Percentiles rank a stretch among this genome's conserved stretches.
phyloP scores from a whole-genome alignment of 2,888 invertebrate species.

The Exephanes ischioxanthus region DNA sequence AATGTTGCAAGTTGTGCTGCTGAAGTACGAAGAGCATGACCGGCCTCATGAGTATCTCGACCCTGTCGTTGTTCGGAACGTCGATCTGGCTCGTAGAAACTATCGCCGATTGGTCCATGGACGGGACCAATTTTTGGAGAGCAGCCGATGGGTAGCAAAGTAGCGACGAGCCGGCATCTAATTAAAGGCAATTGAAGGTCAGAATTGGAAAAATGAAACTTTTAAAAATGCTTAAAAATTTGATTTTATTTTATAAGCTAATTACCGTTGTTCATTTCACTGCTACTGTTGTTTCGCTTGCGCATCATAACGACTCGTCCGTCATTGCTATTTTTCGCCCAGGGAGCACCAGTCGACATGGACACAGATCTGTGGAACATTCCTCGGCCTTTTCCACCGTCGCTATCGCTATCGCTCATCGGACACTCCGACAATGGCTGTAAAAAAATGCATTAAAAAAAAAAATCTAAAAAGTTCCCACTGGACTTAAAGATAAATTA shows the following conservation, averaged over 20 bases:
- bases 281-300: conserved; percentile 90
- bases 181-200: conserved; percentile 15
- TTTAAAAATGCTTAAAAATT: not conserved
- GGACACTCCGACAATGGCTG: conserved; percentile 87
- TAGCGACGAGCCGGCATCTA: conserved; percentile 92
- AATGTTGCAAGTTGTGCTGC: conserved; percentile 93
- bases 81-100: conserved; percentile 84
- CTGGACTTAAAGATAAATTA: not conserved
- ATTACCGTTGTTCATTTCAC: conserved; percentile 87
- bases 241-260: conserved; percentile 25
- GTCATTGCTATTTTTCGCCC: conserved; percentile 87
- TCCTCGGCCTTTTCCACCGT: conserved; percentile 86
- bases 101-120: conserved; percentile 87
- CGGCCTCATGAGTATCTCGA: conserved; percentile 91
- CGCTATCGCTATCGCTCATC: conserved; percentile 86
- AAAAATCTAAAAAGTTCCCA: not conserved
- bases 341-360: conserved; percentile 91
- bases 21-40: conserved; percentile 95
- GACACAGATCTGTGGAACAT: conserved; percentile 95
- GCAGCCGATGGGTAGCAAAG: conserved; percentile 96
- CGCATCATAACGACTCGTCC: conserved; percentile 88
- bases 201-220: not conserved
- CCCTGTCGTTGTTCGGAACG: conserved; percentile 85
- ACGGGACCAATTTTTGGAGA: conserved; percentile 92
- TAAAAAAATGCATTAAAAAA: conserved; percentile 19